Conservation (phyloP, 2,797 vertebrate species). For the Dipus sagitta region DNA sequence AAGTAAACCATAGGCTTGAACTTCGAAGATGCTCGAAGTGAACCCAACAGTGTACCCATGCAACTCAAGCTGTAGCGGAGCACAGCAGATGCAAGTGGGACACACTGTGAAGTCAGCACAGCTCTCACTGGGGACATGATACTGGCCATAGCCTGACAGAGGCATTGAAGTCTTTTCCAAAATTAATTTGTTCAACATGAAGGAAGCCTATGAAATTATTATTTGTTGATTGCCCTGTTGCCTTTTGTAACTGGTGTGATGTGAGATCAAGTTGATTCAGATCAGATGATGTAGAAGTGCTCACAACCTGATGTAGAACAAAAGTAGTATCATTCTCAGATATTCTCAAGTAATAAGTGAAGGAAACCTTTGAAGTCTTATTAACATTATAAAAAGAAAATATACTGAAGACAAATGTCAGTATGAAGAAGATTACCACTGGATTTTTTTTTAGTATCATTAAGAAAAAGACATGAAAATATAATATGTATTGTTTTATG, state of each 20-base stretch:
- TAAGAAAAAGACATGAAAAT: neutral
- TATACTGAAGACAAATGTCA: neutral
- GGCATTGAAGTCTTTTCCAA: neutral
- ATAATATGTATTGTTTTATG: conserved; percentile 42
- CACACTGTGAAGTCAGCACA: neutral
- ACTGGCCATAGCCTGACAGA: neutral
- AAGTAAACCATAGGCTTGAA: neutral
- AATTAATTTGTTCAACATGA: conserved; percentile 35
- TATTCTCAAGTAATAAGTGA: neutral
- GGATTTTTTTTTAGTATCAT: neutral
- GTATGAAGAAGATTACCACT: neutral
- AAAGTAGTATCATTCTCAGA: neutral
- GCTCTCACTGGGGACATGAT: neutral
- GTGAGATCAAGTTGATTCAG: conserved; percentile 25
- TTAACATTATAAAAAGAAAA: conserved; percentile 49
- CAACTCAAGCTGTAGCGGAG: neutral
- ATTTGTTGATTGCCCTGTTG: neutral
- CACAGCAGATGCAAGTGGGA: neutral
- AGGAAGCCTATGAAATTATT: neutral
- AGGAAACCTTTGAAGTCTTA: neutral
- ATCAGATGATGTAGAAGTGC: conserved; percentile 25
- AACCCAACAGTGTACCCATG: neutral
- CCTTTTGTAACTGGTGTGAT: neutral
- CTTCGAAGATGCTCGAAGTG: neutral
- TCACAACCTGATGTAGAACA: neutral